These are phyloP conservation scores for Tipula vernalis DNA, from an alignment of 2,888 invertebrate species.

Conservation along the genomic window DNA sequence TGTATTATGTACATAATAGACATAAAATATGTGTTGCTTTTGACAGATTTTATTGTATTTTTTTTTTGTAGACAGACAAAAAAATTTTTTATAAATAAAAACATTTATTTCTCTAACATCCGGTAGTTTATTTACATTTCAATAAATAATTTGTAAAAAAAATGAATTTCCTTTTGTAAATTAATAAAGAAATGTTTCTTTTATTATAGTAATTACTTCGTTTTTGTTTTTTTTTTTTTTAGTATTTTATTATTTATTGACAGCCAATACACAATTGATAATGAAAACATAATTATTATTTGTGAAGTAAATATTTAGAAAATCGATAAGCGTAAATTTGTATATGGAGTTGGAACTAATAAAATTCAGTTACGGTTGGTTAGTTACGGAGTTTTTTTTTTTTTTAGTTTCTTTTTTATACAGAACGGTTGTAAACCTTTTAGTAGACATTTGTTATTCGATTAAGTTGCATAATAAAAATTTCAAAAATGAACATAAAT, in stretches of 20 bases:
- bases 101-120: not conserved
- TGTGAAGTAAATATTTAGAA: not conserved
- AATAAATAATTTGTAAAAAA: not conserved
- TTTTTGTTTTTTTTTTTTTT: not conserved
- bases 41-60: not conserved
- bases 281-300: not conserved
- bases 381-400: not conserved
- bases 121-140: slow-evolving; percentile 4
- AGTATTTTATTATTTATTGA: not conserved
- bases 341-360: not conserved
- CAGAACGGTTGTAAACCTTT: not conserved
- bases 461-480: not conserved
- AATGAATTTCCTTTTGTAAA: not conserved
- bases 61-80: not conserved
- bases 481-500: not conserved
- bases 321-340: not conserved
- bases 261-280: not conserved
- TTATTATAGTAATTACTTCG: not conserved
- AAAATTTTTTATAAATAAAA: not conserved
- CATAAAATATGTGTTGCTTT: not conserved
- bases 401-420: not conserved
- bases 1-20: not conserved
- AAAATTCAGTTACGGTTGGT: not conserved
- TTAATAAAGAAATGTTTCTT: not conserved
- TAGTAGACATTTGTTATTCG: not conserved